Percentiles rank a stretch among this genome's conserved stretches.
phyloP scores from a whole-genome alignment of 2,113 vertebrate genomes.

The Machaerirhynchus nigripectus region DNA sequence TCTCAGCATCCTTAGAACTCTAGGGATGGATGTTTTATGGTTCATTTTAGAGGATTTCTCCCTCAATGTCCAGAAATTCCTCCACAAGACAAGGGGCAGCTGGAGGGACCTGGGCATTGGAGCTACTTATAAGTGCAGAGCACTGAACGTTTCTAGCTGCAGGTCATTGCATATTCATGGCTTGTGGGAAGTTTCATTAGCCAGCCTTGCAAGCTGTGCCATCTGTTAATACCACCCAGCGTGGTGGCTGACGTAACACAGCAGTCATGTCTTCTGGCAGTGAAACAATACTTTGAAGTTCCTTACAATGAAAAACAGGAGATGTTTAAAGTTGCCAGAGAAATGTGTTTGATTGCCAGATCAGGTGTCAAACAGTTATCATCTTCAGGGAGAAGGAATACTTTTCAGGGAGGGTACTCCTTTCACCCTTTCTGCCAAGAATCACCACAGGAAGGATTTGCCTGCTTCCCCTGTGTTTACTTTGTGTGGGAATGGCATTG shows the following conservation, averaged over 20 bases:
- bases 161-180: not conserved
- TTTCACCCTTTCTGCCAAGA: not conserved
- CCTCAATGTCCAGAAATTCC: not conserved
- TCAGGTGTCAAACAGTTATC: not conserved
- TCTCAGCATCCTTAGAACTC: not conserved
- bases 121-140: not conserved
- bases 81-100: not conserved
- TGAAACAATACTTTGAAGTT: not conserved
- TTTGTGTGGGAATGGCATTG: not conserved
- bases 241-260: accelerated
- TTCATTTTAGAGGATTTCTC: not conserved
- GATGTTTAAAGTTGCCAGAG: not conserved
- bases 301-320: not conserved
- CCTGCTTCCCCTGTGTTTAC: not conserved
- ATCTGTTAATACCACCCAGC: not conserved
- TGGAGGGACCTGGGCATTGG: accelerated
- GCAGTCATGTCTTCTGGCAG: not conserved
- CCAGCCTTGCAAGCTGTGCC: not conserved
- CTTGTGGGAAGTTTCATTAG: not conserved
- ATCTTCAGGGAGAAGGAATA: not conserved
- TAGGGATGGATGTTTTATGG: not conserved
- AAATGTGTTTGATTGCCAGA: not conserved
- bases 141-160: not conserved
- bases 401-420: not conserved
- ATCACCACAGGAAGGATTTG: not conserved